Base-by-base conservation (phyloP, 2,113 vertebrate species). In the Siniperca chuatsi region DNA sequence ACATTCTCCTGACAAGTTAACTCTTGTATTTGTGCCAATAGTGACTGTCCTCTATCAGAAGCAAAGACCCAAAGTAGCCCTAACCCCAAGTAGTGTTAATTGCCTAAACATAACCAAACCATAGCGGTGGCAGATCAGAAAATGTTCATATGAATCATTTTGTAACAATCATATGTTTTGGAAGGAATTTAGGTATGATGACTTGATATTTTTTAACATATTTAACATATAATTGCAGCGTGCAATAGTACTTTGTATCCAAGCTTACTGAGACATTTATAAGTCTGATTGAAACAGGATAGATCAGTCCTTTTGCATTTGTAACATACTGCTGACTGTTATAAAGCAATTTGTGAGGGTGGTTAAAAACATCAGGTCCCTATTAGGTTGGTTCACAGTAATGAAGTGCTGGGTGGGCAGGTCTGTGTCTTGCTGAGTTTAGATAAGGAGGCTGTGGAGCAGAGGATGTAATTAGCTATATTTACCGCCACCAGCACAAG, bases 391-490 rank as follows among this genome's bases (percentile, higher is more conserved):
- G 81, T 92, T 91, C 87, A 86, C 90, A 85, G 83, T 95, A 93
- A 95, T 95, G 88, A 95, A 93, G 94, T 92, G 93, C 91, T 90
- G 87, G 87, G 86, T 94, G 90, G 90, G 92, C 92, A 83, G 93
- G 81, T 84, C 84, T 72, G 79, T 91, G 93, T 95, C 95, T 94
- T 94, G 95, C 93, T 93, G 93, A 93, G 92, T 92, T 93, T 88
- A 93, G 94, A 96, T 95, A 95, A 94, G 94, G 90, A 86, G 72
- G 75, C 92, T 85, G 88, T 87, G 88, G 86, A 95, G 92, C 87
- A 92, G 89, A 93, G 88, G 90, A 91, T 94, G 94, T 93, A 93
- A 95, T 96, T 95, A 95, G 89, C 86, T 91, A 84, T 92, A 93
- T 95, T 96, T 94, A 92, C 93, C 71, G 75, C 91, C 68, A 69